Conservation (phyloP, 1,140 invertebrate species). For the Odontomachus brunneus region DNA sequence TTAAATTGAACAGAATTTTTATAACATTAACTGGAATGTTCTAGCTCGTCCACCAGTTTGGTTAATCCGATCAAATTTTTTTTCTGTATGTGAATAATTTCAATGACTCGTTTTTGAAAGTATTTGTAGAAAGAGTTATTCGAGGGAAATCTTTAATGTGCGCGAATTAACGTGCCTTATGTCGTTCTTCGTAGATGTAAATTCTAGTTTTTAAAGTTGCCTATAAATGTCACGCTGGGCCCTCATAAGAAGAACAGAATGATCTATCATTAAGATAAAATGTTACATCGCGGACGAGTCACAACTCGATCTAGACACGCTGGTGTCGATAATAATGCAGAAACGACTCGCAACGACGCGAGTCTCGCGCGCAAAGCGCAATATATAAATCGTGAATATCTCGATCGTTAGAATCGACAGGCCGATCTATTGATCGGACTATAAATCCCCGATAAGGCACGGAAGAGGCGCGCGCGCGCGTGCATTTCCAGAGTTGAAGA, state of each 20-base stretch:
- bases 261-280: conserved; percentile 37
- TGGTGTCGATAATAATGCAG: conserved; percentile 50
- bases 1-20: too few relatives aligned
- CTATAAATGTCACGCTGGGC: neutral
- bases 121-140: too few relatives aligned
- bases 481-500: conserved; percentile 55
- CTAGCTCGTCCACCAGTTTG: too few relatives aligned
- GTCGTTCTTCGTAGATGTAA: neutral
- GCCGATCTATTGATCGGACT: conserved; percentile 45
- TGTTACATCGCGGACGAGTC: conserved; percentile 22
- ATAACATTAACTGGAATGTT: too few relatives aligned
- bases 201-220: neutral
- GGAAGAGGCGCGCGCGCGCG: neutral
- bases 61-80: too few relatives aligned
- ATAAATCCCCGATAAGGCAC: conserved; percentile 43
- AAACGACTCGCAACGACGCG: conserved; percentile 29
- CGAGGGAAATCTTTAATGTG: neutral
- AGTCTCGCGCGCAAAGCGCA: conserved; percentile 15
- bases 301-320: conserved; percentile 33
- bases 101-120: too few relatives aligned
- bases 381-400: conserved; percentile 65
- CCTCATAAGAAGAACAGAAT: conserved; percentile 10
- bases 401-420: conserved; percentile 47
- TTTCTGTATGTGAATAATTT: too few relatives aligned
- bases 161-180: neutral